These are phyloP conservation scores for Euplexia lucipara DNA, from an alignment of 2,888 invertebrate species.

Conservation along the genomic window DNA sequence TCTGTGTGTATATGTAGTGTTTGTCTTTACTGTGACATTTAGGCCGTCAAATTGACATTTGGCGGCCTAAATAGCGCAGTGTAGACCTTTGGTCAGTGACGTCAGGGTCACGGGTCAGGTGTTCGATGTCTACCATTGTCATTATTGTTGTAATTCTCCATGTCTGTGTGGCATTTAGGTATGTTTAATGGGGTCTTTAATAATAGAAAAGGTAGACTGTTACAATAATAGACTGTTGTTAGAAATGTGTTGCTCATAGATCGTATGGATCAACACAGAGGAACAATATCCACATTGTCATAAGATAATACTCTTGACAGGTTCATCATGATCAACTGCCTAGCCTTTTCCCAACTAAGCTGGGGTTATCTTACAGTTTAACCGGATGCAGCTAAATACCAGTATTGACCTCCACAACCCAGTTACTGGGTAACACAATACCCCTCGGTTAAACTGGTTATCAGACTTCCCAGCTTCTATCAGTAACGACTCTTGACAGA, in stretches of 20 bases:
- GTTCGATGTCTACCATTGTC: constrained; percentile 12
- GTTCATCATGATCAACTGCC: no score
- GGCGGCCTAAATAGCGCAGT: constrained; percentile 18
- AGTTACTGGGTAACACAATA: no score
- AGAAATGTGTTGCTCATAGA: neutral
- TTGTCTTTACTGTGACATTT: no score
- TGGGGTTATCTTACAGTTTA: no score
- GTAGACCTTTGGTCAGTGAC: constrained; percentile 37
- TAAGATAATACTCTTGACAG: no score
- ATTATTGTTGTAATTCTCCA: constrained; percentile 12
- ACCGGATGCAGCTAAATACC: no score
- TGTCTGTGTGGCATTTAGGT: constrained; percentile 13
- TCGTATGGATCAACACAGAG: neutral
- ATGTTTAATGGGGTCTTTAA: neutral
- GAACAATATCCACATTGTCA: neutral
- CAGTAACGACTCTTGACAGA: no score
- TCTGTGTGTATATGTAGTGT: no score
- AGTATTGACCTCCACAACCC: no score
- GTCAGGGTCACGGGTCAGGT: constrained; percentile 13
- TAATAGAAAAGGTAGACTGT: neutral
- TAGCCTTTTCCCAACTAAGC: no score
- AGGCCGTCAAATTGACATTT: constrained; percentile 51
- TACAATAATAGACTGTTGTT: neutral
- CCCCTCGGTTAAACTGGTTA: no score
- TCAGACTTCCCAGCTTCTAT: no score